These are phyloP conservation scores for Indicator maculatus DNA, from an alignment of 2,113 vertebrate species.

Conservation along the genomic window DNA sequence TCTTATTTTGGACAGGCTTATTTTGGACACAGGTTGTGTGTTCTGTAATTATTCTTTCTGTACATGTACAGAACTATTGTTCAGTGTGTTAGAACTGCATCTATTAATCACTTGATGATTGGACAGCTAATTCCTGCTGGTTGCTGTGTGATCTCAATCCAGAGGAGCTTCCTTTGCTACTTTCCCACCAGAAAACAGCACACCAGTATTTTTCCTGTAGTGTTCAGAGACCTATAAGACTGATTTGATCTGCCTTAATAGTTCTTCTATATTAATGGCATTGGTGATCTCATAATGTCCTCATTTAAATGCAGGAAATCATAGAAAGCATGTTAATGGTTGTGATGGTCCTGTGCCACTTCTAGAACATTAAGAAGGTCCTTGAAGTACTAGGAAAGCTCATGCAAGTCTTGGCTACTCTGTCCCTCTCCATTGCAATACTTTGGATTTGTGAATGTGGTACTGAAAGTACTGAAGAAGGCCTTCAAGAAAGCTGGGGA, in stretches of 20 bases:
- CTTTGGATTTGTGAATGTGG: not conserved
- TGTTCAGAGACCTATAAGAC: not conserved
- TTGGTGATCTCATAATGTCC: not conserved
- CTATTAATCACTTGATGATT: constrained; percentile 23
- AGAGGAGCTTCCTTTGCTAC: constrained; percentile 14
- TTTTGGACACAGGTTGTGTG: not conserved
- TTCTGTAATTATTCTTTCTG: not conserved
- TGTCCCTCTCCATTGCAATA: not conserved
- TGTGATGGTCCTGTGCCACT: not conserved
- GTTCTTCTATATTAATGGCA: not conserved
- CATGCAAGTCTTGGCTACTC: not conserved
- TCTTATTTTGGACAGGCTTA: no score
- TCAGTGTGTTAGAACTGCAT: not conserved
- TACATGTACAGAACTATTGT: constrained; percentile 24
- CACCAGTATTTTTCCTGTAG: not conserved
- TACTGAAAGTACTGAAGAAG: not conserved
- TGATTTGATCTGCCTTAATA: not conserved
- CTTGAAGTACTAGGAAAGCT: not conserved
- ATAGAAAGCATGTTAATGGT: not conserved
- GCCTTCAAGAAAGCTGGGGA: no score
- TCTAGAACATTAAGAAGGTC: constrained; percentile 6
- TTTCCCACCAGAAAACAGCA: not conserved
- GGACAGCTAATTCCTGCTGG: not conserved
- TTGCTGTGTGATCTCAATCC: not conserved
- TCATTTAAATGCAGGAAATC: not conserved